Conservation (phyloP, 2,888 invertebrate genomes). For the Apamea sordens region DNA sequence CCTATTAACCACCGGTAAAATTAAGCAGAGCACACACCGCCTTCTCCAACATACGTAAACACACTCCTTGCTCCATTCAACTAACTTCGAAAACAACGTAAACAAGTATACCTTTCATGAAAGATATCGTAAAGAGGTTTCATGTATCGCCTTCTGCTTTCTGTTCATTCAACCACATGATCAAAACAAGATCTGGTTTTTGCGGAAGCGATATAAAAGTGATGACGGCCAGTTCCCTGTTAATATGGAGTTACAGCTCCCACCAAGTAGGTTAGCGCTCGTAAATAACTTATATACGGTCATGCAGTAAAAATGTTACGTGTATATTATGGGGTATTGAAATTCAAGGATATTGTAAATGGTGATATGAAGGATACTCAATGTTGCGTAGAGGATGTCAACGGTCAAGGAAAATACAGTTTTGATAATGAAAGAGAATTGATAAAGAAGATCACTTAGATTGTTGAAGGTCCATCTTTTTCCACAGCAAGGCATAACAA, state of each 20-base stretch:
- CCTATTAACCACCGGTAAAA: background rate
- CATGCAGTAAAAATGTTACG: conserved; percentile 52
- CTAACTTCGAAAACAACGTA: conserved; percentile 23
- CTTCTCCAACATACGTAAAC: conserved; percentile 2
- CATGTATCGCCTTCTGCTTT: conserved; percentile 33
- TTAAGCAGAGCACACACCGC: conserved; percentile 12
- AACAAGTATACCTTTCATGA: conserved; percentile 36
- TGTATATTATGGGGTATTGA: conserved; percentile 40
- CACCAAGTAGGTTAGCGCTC: conserved; percentile 44
- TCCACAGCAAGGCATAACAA: background rate
- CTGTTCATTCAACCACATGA: conserved; percentile 38
- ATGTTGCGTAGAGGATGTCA: background rate
- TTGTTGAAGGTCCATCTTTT: background rate
- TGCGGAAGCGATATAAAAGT: conserved; percentile 36
- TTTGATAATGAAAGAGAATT: background rate
- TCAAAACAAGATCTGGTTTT: conserved; percentile 50
- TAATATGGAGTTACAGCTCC: conserved; percentile 43
- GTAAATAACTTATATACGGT: conserved; percentile 46
- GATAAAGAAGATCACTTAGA: background rate
- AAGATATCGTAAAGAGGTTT: conserved; percentile 25
- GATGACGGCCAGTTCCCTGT: conserved; percentile 37
- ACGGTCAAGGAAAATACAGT: background rate
- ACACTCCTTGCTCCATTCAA: background rate
- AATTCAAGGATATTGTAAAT: conserved; percentile 32
- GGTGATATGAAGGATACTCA: conserved; percentile 3